Conservation (phyloP, 1,140 invertebrate genomes). For the Phymorhynchus buccinoides region DNA sequence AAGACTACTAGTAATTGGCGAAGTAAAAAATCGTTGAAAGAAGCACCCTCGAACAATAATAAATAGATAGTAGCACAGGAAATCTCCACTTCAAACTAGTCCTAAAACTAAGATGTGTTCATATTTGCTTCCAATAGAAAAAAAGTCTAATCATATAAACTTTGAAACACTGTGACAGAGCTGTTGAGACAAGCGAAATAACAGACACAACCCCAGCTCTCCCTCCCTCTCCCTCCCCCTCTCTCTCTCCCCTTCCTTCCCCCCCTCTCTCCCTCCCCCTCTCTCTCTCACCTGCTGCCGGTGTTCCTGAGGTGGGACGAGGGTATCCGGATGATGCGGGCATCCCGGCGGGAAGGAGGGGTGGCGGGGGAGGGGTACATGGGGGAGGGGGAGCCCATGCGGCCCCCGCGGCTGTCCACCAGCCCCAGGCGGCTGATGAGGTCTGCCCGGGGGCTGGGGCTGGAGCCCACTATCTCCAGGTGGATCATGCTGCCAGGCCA, state of each 20-base stretch:
- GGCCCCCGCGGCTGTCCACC: neutral
- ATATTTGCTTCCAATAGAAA: no score
- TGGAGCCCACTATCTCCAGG: constrained; percentile 36
- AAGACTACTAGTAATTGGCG: no score
- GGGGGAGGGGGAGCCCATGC: constrained; percentile 14
- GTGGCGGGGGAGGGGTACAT: neutral
- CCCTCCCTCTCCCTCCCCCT: no score
- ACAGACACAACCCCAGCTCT: no score
- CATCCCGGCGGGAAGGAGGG: neutral
- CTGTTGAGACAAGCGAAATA: no score
- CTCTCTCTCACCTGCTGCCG: constrained; percentile 8
- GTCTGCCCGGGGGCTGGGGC: constrained; percentile 25
- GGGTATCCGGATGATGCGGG: constrained; percentile 19
- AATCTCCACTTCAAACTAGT: no score
- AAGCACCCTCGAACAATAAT: no score
- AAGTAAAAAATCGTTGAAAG: no score
- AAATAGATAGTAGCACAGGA: no score
- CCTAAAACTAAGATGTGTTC: no score
- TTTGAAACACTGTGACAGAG: no score
- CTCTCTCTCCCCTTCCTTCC: neutral
- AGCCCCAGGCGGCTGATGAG: neutral
- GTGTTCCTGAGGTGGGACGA: neutral
- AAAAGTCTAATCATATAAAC: no score
- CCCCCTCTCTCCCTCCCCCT: neutral
- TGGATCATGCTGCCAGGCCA: constrained; percentile 20